Percentiles rank a stretch among this genome's conserved stretches.
Conservation (phyloP, 2,888 invertebrate genomes). For the Eudemis profundana region DNA sequence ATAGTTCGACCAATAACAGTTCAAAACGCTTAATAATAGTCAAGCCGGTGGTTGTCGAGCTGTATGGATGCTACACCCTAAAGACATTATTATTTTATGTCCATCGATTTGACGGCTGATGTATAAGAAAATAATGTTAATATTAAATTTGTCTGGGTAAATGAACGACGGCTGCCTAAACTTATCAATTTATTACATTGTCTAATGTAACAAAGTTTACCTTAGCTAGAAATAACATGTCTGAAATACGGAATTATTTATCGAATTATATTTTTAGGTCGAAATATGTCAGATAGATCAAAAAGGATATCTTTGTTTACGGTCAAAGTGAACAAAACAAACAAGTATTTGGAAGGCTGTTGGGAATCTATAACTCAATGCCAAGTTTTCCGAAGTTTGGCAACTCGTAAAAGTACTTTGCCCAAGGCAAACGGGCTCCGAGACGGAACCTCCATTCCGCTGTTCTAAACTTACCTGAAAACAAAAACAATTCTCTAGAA, state of each 20-base stretch:
- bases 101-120: constrained; percentile 6
- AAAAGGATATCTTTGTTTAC: constrained; percentile 77
- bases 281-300: constrained; percentile 59
- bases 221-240: constrained; percentile 9
- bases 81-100: constrained; percentile 3
- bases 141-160: neutral
- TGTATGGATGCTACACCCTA: too few relatives aligned
- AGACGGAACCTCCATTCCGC: constrained; percentile 69
- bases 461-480: constrained; percentile 77
- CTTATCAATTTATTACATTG: constrained; percentile 9
- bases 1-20: too few relatives aligned
- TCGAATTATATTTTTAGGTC: constrained; percentile 45
- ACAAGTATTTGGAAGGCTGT: constrained; percentile 81
- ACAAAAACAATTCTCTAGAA: constrained; percentile 67
- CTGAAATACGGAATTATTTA: constrained; percentile 28
- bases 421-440: constrained; percentile 67
- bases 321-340: constrained; percentile 79
- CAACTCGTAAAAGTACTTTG: constrained; percentile 75
- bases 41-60: too few relatives aligned
- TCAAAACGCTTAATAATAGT: too few relatives aligned
- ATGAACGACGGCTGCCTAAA: constrained; percentile 8
- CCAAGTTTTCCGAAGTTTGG: constrained; percentile 77
- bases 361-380: constrained; percentile 84
- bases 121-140: neutral
- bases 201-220: neutral